Base-by-base conservation (phyloP, 2,113 vertebrate genomes). In the Psilopsiagon aurifrons region DNA sequence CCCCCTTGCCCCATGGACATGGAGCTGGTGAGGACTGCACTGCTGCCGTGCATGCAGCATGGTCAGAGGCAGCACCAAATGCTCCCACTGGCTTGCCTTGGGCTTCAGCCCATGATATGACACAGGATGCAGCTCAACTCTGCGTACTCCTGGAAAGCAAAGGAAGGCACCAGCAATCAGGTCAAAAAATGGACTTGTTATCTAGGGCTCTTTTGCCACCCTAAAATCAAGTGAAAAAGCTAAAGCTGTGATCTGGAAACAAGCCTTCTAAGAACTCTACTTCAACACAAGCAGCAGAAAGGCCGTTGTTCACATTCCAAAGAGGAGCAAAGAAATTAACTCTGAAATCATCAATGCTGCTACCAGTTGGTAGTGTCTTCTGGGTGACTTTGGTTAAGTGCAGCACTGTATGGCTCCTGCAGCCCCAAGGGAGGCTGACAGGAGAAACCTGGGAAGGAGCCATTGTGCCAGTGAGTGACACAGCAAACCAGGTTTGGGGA, bases 31-130 rank as follows among this genome's bases (percentile, higher is more conserved):
- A 60, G 17, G 74, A 51, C 83, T 84, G 55, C 2, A 11, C 25
- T 23, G 46, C 68, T 17, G 8, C 52, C 1, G 5, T 43, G 33
- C 33, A 43, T 47, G 41, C 0, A 0, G 24, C 0, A 0, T 0
- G 1, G 47, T 51, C 41, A 9, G 46, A 24, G 51, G 41, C 60
- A 68, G 62, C 2, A 3, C 19, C 15, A 13, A 8, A 2, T 11
- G 60, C 7, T 10, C 51, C 9, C 25, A 1, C 35, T 46, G 0
- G 0, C 49, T 41, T 0, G 0, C 22, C 82, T 17, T 23, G 67
- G 64, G 35, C 52, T 74, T 35, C 69, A 78, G 70, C 49, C 67
- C 69, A 12, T 5, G 8, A 10, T 1, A 4, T 4, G 2, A 39
- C 39, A 75, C 0, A 2, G 54, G 51, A 43, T 17, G 43, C 60